These are phyloP conservation scores for Marmota monax DNA, from an alignment of 2,113 vertebrate genomes.

Conservation along the genomic window DNA sequence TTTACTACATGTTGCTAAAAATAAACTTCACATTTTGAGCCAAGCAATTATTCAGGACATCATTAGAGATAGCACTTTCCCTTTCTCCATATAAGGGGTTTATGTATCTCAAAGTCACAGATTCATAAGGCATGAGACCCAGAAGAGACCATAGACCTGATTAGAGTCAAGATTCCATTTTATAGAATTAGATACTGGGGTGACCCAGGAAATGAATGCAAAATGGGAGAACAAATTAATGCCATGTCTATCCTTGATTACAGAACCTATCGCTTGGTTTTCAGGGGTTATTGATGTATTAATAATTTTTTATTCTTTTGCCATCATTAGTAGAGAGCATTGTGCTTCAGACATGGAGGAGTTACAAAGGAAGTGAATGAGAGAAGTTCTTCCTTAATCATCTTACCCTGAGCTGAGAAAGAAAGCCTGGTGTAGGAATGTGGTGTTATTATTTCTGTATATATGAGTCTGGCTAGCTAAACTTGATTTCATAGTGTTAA, in stretches of 20 bases:
- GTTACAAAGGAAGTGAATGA: not conserved
- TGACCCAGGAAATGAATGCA: not conserved
- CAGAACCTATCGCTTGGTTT: not conserved
- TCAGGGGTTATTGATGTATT: not conserved
- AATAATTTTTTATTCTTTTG: not conserved
- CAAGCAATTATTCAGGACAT: conserved; percentile 1
- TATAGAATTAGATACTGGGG: not conserved
- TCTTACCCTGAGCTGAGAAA: not conserved
- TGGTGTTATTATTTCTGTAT: not conserved
- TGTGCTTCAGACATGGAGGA: not conserved
- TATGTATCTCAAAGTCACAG: conserved; percentile 2
- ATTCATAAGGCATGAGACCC: not conserved
- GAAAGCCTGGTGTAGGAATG: not conserved
- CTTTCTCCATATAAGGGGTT: not conserved
- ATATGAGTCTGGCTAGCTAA: not conserved
- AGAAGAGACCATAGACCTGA: not conserved
- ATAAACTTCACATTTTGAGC: not conserved
- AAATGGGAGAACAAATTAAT: conserved; percentile 23
- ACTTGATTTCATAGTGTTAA: not conserved
- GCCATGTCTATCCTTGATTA: not conserved
- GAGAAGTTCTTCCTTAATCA: not conserved
- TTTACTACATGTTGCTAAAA: conserved; percentile 14
- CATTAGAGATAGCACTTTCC: not conserved
- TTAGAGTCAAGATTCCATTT: not conserved
- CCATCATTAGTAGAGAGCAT: not conserved